Conservation (phyloP, 2,113 vertebrate genomes). For the Propithecus coquereli region DNA sequence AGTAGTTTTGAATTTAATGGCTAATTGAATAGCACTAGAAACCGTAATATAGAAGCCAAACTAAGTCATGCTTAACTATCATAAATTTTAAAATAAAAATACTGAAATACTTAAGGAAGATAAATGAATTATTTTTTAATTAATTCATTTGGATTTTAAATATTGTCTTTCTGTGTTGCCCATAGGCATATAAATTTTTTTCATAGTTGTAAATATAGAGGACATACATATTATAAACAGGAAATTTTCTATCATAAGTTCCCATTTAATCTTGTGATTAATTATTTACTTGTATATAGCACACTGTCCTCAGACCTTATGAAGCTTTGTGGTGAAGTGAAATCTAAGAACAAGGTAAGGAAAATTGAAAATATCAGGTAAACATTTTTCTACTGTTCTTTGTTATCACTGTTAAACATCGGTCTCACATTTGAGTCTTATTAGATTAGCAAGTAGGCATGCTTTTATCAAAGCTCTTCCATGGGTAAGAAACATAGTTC, state of each 20-base stretch:
- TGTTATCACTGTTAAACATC: not conserved
- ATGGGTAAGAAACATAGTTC: not conserved
- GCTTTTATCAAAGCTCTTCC: not conserved
- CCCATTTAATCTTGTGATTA: conserved; percentile 40
- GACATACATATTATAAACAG: too few species aligned
- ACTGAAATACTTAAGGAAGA: not conserved
- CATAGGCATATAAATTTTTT: not conserved
- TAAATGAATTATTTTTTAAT: not conserved
- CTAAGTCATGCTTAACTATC: not conserved
- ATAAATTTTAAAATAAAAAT: conserved; percentile 27
- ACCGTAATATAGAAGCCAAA: not conserved
- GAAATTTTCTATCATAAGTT: not conserved
- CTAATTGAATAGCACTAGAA: not conserved
- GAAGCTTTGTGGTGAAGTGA: conserved; percentile 95
- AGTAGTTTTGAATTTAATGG: conserved; percentile 17
- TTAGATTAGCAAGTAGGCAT: not conserved
- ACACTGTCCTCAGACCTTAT: conserved; percentile 92
- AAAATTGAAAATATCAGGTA: not conserved
- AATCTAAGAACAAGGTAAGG: conserved; percentile 93
- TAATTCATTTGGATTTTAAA: not conserved
- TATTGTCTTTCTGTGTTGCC: conserved; percentile 9
- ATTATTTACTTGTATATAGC: conserved; percentile 81
- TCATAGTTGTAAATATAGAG: not conserved
- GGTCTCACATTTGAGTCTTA: not conserved
- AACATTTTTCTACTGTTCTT: not conserved